phyloP scores from a whole-genome alignment of 2,888 invertebrate species.

The Eucera pruinosa region DNA sequence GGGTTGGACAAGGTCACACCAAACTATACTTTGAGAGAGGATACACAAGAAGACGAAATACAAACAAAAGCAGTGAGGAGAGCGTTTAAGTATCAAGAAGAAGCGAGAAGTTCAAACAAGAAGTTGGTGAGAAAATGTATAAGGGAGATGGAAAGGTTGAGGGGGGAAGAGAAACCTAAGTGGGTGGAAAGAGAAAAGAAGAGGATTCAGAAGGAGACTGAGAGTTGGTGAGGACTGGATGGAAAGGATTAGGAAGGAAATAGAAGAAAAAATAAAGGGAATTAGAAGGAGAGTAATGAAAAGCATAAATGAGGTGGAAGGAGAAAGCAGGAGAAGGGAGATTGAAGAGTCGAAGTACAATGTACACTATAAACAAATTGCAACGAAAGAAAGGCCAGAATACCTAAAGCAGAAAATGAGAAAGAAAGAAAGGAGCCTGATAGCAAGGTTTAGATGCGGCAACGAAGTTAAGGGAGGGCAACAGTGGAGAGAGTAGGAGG shows the following conservation, averaged over 20 bases:
- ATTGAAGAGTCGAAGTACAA: too few species aligned
- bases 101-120: not conserved
- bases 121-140: too few species aligned
- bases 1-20: too few species aligned
- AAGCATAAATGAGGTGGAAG: not conserved
- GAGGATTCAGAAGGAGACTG: not conserved
- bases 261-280: not conserved
- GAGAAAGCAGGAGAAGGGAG: too few species aligned
- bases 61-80: not conserved
- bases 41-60: conserved; percentile 5
- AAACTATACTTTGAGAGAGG: too few species aligned
- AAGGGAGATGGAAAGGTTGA: too few species aligned
- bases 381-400: too few species aligned
- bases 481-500: too few species aligned
- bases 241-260: not conserved
- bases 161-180: not conserved
- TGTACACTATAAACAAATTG: too few species aligned
- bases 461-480: too few species aligned
- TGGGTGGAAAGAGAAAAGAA: not conserved
- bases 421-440: not conserved
- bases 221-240: not conserved
- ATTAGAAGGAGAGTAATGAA: not conserved
- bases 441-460: too few species aligned
- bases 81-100: conserved; percentile 1
- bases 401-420: too few species aligned